Evolutionary conservation across 1,140 invertebrate genomes (phyloP), one percentile per base, ranked within the genome.

Genomic region (Heterodera schachtii): DNA sequence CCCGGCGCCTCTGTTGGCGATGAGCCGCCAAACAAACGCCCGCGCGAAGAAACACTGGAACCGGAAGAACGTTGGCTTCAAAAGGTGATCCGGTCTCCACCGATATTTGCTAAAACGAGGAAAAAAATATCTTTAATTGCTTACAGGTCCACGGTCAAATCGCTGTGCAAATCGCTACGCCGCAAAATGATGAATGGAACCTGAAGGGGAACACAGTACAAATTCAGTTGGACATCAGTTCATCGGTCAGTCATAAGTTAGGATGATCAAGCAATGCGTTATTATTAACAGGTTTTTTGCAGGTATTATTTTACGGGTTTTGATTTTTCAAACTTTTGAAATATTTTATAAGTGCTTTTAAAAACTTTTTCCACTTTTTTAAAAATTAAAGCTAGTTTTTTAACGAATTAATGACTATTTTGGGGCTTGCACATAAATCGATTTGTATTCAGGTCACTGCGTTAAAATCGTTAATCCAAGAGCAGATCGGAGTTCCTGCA

Each of bases 401-500:
- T 1, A 52, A 1, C 52, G 2, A 52, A 52, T 52, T 52, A 52
- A 52, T 11, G 52, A 16, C 16, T 80, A 70, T 46, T 88, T 73
- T 80, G 73, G 31, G 31, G 31, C 31, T 31, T 31, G 31, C 31
- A 31, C 31, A 31, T 31, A 31, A 31, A 31, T 31, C 31, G 31
- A 31, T 31, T 31, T 31, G 31, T 31, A 31, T 82, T 47, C 79
- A 92, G 91, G 93, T 97, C 3, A 93, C 94, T 52, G 93, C 93
- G 41, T 92, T 99, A 73, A 99, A 98, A 91, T 93, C 93, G 3
- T 94, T 94, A 87, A 93, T 98, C 79, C 94, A 96, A 87, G 95
- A 98, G 86, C 92, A 94, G 85, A 94, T 94, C 77, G 94, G 94
- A 66, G 94, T 99, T 93, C 95, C 96, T n/a, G 95, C 94, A 71